Evolutionary conservation across 1,140 invertebrate species (phyloP), one percentile per base, ranked within the genome.

Genomic region (Asobara japonica): DNA sequence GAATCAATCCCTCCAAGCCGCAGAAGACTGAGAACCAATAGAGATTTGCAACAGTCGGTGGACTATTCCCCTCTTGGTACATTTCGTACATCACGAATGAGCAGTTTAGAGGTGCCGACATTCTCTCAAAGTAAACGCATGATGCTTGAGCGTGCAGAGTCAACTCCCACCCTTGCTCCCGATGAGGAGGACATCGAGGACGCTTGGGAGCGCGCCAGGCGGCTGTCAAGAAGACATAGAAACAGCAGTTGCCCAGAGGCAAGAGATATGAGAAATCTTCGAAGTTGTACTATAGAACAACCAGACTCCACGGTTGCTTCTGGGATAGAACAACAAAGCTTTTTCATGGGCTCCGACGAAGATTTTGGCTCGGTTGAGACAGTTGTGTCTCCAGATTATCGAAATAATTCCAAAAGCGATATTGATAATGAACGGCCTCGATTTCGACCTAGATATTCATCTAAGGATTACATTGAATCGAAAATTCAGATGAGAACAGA

Each of bases 331-430:
- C n/a, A n/a, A 2, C 74, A 77, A 16, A 77, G 66, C 7, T 77
- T 79, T 13, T 74, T 82, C 6, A 71, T 82, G n/a, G 80, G 83
- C 33, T 86, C 85, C 13, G 83, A 84, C 74, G 82, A 86, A 31
- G 84, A 87, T 7, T 86, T 86, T 51, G 85, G 84, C 4, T 85
- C 85, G 6, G 78, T 79, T 51, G 85, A 86, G 51, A 86, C 85
- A 18, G 83, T 86, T 25, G 80, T 86, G 11, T 77, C 76, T 31
- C 76, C 78, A 7, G 78, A 86, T 66, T 73, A 76, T 45, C 51
- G 30, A 2, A 65, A 67, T n/a, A 41, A 71, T 25, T 51, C 25
- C 18, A 61, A 16, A 0, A 65, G 25, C 6, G 18, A 56, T 18
- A 51, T 36, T 8, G 33, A 74, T 62, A 7, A 70, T 7, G 2